Evolutionary conservation across 2,113 vertebrate genomes (phyloP).

Genomic region (Lipotes vexillifer): DNA sequence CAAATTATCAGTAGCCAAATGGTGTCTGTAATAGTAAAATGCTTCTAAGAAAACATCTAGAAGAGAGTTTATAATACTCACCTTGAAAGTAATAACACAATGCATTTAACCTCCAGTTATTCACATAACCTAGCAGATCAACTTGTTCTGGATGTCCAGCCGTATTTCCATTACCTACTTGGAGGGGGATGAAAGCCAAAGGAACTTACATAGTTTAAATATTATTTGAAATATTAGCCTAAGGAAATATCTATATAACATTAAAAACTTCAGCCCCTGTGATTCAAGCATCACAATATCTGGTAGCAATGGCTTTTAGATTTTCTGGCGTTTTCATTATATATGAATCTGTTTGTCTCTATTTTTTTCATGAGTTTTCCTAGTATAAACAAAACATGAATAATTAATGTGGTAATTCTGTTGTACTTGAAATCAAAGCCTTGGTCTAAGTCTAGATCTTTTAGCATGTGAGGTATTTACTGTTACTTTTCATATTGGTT

Average conservation of each 20-base stretch:
- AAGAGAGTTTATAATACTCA: neutral
- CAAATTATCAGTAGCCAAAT: neutral
- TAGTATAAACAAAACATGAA: neutral
- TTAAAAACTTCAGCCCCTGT: neutral
- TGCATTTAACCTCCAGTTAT: neutral
- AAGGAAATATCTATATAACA: neutral
- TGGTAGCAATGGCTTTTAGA: neutral
- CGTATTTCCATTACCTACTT: neutral
- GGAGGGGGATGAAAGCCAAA: neutral
- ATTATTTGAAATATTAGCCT: conserved; percentile 19
- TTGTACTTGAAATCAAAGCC: neutral
- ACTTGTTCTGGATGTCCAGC: neutral
- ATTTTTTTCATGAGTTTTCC: neutral
- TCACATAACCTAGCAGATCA: neutral
- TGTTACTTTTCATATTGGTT: neutral
- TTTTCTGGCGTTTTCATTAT: neutral
- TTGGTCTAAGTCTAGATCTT: neutral
- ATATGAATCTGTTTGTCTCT: neutral
- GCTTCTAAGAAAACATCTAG: neutral
- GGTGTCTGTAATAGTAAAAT: conserved; percentile 22
- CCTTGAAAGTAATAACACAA: neutral
- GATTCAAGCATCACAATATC: neutral
- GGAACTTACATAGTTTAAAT: neutral
- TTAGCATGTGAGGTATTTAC: neutral
- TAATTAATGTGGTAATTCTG: neutral